Evolutionary conservation across 1,140 invertebrate genomes (phyloP), one percentile per base, ranked within the genome.

Genomic region (Meloidogyne exigua): DNA sequence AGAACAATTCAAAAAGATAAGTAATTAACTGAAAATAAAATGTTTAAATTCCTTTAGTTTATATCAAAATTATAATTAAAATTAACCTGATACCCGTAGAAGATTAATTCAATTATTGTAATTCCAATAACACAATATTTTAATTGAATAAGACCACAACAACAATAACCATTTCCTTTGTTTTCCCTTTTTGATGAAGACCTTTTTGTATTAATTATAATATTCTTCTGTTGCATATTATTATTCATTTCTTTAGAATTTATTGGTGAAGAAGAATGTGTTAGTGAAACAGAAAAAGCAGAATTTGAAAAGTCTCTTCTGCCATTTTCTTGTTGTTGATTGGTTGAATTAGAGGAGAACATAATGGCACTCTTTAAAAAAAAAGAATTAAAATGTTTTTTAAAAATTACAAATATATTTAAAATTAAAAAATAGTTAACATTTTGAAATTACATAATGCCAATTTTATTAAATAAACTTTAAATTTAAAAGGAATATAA

Each of bases 81-180:
- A 57, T 57, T n/a, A 57, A 57, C 49, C 49, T 57, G 49, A 57
- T 57, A 57, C 49, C 49, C 49, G 49, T 57, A 57, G n/a, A 57
- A 57, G 1, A 57, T n/a, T 7, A 57, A 57, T 57, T 57, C 49
- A 57, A 57, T n/a, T n/a, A 57, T 57, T 9, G 49, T 57, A 57
- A 57, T 57, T 57, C 49, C 49, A 57, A 57, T 57, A 57, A 57
- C 49, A 57, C n/a, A 57, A 57, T n/a, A 57, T 57, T 57, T 5
- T n/a, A 57, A 57, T n/a, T 57, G 4, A 57, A 57, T 57, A 57
- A 5, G 21, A 57, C 49, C 49, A 57, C 49, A 57, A n/a, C 49
- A 57, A 57, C 49, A 57, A 57, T 57, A 57, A 57, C 4, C 49
- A n/a, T 21, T n/a, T n/a, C 21, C 9, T 57, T 12, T n/a, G 0